Evolutionary conservation across 2,888 invertebrate species (phyloP), one percentile per base, ranked within the genome.

Genomic region (Cerceris ruficornis): DNA sequence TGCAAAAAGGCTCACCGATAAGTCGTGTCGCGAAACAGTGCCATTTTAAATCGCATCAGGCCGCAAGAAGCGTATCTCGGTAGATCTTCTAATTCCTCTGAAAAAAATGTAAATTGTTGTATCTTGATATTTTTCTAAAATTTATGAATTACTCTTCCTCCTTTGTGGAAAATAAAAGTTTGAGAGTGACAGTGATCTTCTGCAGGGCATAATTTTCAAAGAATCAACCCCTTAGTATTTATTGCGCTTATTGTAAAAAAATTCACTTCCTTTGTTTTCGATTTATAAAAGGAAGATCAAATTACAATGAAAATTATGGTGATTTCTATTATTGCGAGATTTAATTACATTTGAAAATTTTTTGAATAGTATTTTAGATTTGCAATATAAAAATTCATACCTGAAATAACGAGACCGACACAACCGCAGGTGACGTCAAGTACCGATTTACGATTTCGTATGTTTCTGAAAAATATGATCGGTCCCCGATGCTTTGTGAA

Each of bases 11-110:
- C 43, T 72, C 80, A 91, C 92, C 89, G 94, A 83, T 95, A 95
- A 6, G 95, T 95, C 0, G 94, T 94, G 15, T 94, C 93, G 39
- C 94, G 93, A 87, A 95, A 95, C 70, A 93, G 88, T 0, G 93
- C 89, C 77, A 94, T 93, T 58, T 93, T 93, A 85, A 95, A 95
- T 66, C 94, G 93, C 91, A 95, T 93, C 83, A 94, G 94, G 4
- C 94, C 94, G 81, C 95, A 95, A 42, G 94, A 94, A 0, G 95
- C 95, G 79, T 95, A 95, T 82, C 92, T 92, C 0, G 95, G 95
- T 11, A 95, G 89, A 86, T 94, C 94, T 49, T 87, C 81, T 75
- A 94, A 93, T 62, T 90, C 88, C 0, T 93, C 95, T 95, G 81
- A 41, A 91, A 82, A 43, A 92, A 85, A 69, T 14, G 6, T 42